Evolutionary conservation across 1,140 invertebrate species (phyloP), one percentile per base, ranked within the genome.

Genomic region (Argopecten irradians): DNA sequence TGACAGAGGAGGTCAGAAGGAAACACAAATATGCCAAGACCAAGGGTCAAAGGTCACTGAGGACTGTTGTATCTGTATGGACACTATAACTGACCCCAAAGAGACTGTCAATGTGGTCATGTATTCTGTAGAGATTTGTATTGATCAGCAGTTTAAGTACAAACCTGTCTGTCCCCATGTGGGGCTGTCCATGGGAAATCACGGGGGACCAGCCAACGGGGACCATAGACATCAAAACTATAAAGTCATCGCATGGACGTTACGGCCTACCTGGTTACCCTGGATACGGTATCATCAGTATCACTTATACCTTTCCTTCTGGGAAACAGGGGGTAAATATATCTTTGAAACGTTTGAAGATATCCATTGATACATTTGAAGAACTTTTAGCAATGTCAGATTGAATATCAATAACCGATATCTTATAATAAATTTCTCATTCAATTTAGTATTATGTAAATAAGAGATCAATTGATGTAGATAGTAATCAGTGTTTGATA

Each of bases 161-260:
- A 89, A 90, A 41, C 88, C 88, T 34, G 55, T 82, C 16, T 92
- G 91, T 89, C 91, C 90, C 2, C 84, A 87, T 92, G 91, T 90
- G 90, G 89, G 8, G 83, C 28, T n/a, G 71, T 92, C 1, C 87
- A 88, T 88, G 91, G 91, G 28, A 83, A 88, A 83, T 92, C 9
- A 88, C 33, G n/a, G 91, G 91, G 28, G 87, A 91, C 34, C 91
- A 92, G 41, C 91, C 91, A 83, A 19, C 86, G 39, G 91, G 91
- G 0, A 34, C 9, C 0, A 91, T 92, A 88, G 16, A 32, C 14
- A 84, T 87, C 0, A 16, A 1, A 19, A 89, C 34, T 32, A 28
- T 0, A 0, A 0, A 28, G 32, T 39, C 22, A 22, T 71, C 7
- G 7, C 22, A 11, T 5, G 1, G 55, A n/a, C 55, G 28, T 28